Base-by-base conservation (phyloP, 1,140 invertebrate species). In the Cotesia vestalis region DNA sequence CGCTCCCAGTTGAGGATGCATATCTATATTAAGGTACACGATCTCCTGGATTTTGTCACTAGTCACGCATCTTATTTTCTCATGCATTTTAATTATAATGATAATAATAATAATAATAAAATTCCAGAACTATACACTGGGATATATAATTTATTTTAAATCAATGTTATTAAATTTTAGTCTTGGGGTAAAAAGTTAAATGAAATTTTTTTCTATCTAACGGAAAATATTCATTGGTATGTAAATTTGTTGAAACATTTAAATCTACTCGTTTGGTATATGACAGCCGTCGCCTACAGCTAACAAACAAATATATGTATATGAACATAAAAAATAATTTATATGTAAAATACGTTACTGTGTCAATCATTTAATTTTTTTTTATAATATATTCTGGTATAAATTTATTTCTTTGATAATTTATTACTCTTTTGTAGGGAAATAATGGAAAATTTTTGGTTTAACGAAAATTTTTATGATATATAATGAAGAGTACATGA, bases 261-360 rank as follows among this genome's bases (percentile, higher is more conserved):
- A 36, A 36, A 34, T 62, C 14, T 17, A 55, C 34, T 38, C 35
- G 4, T 40, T 40, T 63, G 35, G 27, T 63, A 14, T 12, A 17
- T 68, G 66, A 68, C 66, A 68, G 52, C 66, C 66, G 66, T 68
- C 66, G 66, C 66, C 53, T 55, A 35, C 52, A 53, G 66, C 12
- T 38, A 46, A 46, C 40, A 46, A 46, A 46, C 5, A 46, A 46
- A 46, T 11, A 6, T 46, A 46, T 46, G 40, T 46, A 46, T 46
- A 66, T 17, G 14, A 51, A n/a, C 27, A 35, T 57, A 68, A 67
- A 67, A 53, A 53, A 53, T 67, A 53, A 46, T 46, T 46, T 46
- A 46, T 46, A 38, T 66, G 40, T 66, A 27, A 57, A 66, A 66
- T 46, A 14, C 40, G 17, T 51, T 14, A 66, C 46, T 66, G 40